A percentile compares a stretch with the other conserved stretches of the same genome.
phyloP scores from a whole-genome alignment of 2,888 invertebrate genomes.

The Polydrusus tereticollis region DNA sequence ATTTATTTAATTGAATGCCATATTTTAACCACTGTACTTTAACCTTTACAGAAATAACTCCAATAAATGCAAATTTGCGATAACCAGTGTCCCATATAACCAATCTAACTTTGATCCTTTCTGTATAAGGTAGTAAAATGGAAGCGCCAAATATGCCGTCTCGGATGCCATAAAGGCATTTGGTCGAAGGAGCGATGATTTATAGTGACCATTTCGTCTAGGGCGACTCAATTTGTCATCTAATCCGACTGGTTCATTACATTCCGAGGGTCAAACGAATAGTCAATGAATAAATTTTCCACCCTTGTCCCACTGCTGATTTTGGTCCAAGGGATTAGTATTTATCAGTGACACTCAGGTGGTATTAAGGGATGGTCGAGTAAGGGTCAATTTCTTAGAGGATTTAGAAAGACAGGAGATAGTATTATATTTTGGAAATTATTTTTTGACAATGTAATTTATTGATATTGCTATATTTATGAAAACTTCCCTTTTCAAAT shows the following conservation, averaged over 20 bases:
- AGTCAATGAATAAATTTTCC: conserved; percentile 18
- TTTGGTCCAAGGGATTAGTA: not conserved
- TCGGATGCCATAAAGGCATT: conserved; percentile 16
- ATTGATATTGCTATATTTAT: too few relatives aligned
- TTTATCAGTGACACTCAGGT: conserved; percentile 1
- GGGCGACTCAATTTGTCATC: conserved; percentile 21
- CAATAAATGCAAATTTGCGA: conserved; percentile 6
- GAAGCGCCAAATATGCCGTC: conserved; percentile 10
- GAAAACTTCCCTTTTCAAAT: too few relatives aligned
- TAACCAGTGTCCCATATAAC: not conserved
- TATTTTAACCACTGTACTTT: too few relatives aligned
- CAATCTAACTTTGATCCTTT: not conserved
- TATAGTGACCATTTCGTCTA: conserved; percentile 13
- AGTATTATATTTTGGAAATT: not conserved
- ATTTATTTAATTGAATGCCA: too few relatives aligned
- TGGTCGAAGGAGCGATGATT: conserved; percentile 7
- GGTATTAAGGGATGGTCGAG: not conserved
- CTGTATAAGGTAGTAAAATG: conserved; percentile 10
- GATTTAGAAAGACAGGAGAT: not conserved
- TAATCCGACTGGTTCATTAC: conserved; percentile 25
- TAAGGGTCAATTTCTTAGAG: conserved; percentile 1
- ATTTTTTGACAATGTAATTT: too few relatives aligned
- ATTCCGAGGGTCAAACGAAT: conserved; percentile 16
- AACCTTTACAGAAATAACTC: not conserved
- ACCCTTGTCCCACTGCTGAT: conserved; percentile 1